A percentile compares a stretch with the other conserved stretches of the same genome.
Conservation (phyloP, 1,140 invertebrate species). For the Pinna nobilis region DNA sequence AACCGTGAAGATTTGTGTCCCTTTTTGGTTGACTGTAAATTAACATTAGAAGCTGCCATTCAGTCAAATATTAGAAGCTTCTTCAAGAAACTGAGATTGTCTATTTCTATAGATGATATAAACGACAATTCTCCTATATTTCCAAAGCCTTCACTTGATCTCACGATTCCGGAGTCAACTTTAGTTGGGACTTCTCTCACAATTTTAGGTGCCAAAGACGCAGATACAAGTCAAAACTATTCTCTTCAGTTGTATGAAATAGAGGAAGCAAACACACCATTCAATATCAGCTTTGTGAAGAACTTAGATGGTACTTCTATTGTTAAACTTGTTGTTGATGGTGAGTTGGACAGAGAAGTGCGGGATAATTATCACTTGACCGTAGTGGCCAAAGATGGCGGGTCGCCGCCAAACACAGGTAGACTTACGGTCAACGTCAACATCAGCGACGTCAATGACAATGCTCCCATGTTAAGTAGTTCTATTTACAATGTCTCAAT, state of each 20-base stretch:
- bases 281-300: conserved; percentile 54
- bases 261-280: conserved; percentile 52
- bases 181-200: conserved; percentile 80
- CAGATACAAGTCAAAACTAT: conserved; percentile 79
- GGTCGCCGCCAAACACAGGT: conserved; percentile 90
- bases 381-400: conserved; percentile 92
- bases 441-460: conserved; percentile 98
- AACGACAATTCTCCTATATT: conserved; percentile 96
- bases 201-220: conserved; percentile 75
- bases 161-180: conserved; percentile 73
- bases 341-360: conserved; percentile 87
- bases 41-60: conserved; percentile 57
- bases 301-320: conserved; percentile 53
- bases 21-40: conserved; percentile 46
- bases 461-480: conserved; percentile 87
- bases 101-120: conserved; percentile 80
- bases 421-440: conserved; percentile 90
- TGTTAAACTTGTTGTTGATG: conserved; percentile 45
- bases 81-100: conserved; percentile 63
- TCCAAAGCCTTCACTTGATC: conserved; percentile 44
- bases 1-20: conserved; percentile 61
- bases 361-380: conserved; percentile 91
- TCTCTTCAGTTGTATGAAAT: conserved; percentile 56
- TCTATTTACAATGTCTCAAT: conserved; percentile 82
- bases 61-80: conserved; percentile 52